Conservation (phyloP, 2,888 invertebrate species). For the Criorhina ranunculi region DNA sequence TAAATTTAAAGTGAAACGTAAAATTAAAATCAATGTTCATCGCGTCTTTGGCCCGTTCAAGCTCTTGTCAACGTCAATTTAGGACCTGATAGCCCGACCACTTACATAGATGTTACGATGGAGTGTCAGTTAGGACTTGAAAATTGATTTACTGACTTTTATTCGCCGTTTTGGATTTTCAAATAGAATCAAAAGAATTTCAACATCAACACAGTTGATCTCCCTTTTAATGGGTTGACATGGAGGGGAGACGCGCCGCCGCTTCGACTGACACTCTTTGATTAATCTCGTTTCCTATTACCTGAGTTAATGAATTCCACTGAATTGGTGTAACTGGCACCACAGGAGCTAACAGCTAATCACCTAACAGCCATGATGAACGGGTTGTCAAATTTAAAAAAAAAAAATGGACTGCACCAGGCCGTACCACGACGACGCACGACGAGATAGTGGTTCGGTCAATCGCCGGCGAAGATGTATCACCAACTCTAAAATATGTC, state of each 20-base stretch:
- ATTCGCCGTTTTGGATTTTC: conserved; percentile 2
- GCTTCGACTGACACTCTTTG: not conserved
- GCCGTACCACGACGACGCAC: not conserved
- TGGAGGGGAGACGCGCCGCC: too few species aligned
- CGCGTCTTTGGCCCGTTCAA: conserved; percentile 17
- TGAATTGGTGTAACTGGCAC: conserved; percentile 54
- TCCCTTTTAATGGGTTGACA: conserved; percentile 9
- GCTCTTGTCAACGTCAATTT: conserved; percentile 49
- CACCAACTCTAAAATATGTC: conserved; percentile 27
- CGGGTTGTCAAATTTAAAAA: conserved; percentile 26
- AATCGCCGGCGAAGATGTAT: conserved; percentile 33
- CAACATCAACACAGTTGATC: not conserved
- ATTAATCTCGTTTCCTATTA: conserved; percentile 51
- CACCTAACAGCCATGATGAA: conserved; percentile 24
- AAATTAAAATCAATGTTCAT: conserved; percentile 56
- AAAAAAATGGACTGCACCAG: not conserved
- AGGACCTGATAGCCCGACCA: conserved; percentile 56
- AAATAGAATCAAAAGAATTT: conserved; percentile 11
- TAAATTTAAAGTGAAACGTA: conserved; percentile 49
- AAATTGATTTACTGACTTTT: conserved; percentile 21
- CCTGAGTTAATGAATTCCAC: conserved; percentile 46
- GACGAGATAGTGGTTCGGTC: conserved; percentile 26
- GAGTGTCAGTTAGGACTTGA: conserved; percentile 17
- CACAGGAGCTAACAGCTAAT: conserved; percentile 44
- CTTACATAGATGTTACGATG: conserved; percentile 45